Conservation (phyloP, 2,888 invertebrate species). For the Lepidocyrtoides sp. region DNA sequence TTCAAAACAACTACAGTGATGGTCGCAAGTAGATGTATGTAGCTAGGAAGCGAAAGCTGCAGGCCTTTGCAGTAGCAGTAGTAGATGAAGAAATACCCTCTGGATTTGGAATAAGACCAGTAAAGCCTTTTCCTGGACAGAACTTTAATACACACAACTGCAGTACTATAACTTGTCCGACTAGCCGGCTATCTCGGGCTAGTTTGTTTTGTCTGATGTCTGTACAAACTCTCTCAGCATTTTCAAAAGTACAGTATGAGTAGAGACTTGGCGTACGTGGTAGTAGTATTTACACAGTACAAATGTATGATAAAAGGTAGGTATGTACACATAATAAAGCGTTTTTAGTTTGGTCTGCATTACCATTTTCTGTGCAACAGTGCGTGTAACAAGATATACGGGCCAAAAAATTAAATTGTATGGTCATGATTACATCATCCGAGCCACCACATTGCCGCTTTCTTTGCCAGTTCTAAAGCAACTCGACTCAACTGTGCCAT, state of each 20-base stretch:
- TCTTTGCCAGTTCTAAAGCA: background rate
- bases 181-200: conserved; percentile 2
- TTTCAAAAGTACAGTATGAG: background rate
- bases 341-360: background rate
- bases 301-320: no score
- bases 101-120: conserved; percentile 64
- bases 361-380: conserved; percentile 24
- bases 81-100: conserved; percentile 52
- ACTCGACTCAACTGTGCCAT: no score
- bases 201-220: background rate
- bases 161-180: background rate
- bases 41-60: background rate
- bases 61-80: background rate
- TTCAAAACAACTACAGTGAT: background rate
- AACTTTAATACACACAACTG: conserved; percentile 26
- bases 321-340: background rate
- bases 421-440: background rate
- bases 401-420: conserved; percentile 5
- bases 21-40: background rate
- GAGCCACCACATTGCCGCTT: background rate
- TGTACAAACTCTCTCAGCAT: background rate
- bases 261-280: no score
- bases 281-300: no score
- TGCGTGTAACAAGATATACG: conserved; percentile 25
- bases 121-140: conserved; percentile 63